Evolutionary conservation across 92 coral and sea anemone genomes (phyloP), one percentile per base, ranked within the genome.

Genomic region (Epizoanthus ramosus): DNA sequence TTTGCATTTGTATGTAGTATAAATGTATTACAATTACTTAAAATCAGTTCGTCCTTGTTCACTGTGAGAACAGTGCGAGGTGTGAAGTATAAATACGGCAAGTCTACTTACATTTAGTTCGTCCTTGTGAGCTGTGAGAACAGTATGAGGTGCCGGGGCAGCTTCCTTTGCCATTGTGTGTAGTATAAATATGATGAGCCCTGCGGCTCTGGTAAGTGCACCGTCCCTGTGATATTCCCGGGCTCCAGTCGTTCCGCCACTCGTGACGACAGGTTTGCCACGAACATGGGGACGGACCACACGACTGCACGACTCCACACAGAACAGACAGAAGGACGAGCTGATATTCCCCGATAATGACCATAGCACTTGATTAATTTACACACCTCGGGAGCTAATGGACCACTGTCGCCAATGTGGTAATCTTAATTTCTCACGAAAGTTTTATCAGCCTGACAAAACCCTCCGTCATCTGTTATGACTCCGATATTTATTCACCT

Each of bases 231-330:
- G 87, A 79, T 31, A 87, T 82, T 8, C 85, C 83, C 3, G 98
- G 98, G 25, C 75, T 67, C 91, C 91, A 95, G 23, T 91, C 89
- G 74, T 93, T 89, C 23, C 93, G 84, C 97, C 97, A 95, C 57
- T 93, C 88, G 65, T 83, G 93, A 1, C 88, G 76, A 63, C 98
- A 95, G 0, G 97, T 89, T 65, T 85, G 60, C 97, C 97, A 95
- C 7, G 93, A 87, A 21, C 98, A 95, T 0, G 98, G 94, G 12
- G 87, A 90, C 0, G 97, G 97, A 9, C 87, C 67, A 15, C 92
- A 73, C 37, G 84, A 76, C 57, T 31, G 56, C 7, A n/a, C 80
- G 9, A 75, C 17, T 6, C 80, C 68, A 13, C 58, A 47, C 13
- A 58, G 67, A 18, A 75, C 1, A 58, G 80, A 57, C 67, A 75